Base-by-base conservation (phyloP, 2,797 vertebrate species). In the Furcifer pardalis region DNA sequence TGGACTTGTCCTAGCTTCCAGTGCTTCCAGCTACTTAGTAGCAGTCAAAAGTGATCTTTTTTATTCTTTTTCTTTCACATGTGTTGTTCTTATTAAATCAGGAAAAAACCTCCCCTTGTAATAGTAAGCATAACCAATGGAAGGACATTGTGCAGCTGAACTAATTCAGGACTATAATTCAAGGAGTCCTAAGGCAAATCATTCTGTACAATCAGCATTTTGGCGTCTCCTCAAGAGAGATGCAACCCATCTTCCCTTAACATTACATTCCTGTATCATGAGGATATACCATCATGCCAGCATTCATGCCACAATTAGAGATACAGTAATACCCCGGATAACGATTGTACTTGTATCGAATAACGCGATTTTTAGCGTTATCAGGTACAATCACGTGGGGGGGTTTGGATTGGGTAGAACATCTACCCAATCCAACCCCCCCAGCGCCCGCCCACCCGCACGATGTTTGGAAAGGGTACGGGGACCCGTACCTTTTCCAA, bases 131-230 rank as follows among this genome's bases (percentile, higher is more conserved):
- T 68, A 17, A 30, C 27, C 3, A 12, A 7, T 7, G 60, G 62
- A 78, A 72, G 19, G 82, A 25, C 25, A 35, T 75, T 44, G 4
- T 0, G 74, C 77, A 72, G n/a, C 6, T 80, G 77, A n/a, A 66
- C 52, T 42, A 86, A 69, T 88, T 88, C 72, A 86, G 69, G 63
- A 42, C 12, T 81, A 76, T 77, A 44, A 86, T 90, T 88, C 42
- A 17, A 63, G 80, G 23, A 89, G 90, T 59, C 5, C 23, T 69
- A 85, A 49, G 65, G 46, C 79, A 82, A 62, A 73, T 1, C 83
- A 80, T 81, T 86, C 68, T 86, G 69, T 69, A 15, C n/a, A 59
- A 40, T 21, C 37, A 60, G 21, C 62, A 40, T 76, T 42, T 1
- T 60, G 44, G 13, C 2, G 71, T 52, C n/a, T 60, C 32, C 27